Evolutionary conservation across 2,888 invertebrate genomes (phyloP).

Genomic region (Drosophila stalkeri): DNA sequence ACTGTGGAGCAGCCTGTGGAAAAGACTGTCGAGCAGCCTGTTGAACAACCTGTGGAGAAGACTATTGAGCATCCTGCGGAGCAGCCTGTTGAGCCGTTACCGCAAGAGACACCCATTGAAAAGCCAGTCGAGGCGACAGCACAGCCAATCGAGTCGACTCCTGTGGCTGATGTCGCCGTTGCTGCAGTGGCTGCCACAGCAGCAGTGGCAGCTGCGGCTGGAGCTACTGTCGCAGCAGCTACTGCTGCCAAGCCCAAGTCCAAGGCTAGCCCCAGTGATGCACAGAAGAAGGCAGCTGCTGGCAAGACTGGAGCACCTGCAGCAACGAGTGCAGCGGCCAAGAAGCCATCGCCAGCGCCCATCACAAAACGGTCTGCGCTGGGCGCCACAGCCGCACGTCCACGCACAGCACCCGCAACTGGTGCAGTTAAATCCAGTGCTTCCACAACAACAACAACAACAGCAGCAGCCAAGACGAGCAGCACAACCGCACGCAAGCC

Average conservation of each 20-base stretch:
- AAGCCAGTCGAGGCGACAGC: constrained; percentile 3
- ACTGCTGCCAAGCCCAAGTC: constrained; percentile 51
- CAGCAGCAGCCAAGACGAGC: constrained; percentile 44
- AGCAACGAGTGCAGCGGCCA: constrained; percentile 30
- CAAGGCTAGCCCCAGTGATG: constrained; percentile 47
- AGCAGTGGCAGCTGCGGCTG: constrained; percentile 34
- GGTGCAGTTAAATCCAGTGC: constrained; percentile 33
- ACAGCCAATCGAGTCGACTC: not conserved
- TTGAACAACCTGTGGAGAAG: constrained; percentile 12
- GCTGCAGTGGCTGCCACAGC: constrained; percentile 27
- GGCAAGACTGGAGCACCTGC: constrained; percentile 31
- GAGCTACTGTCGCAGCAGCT: constrained; percentile 39
- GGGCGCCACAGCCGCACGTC: constrained; percentile 54
- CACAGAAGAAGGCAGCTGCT: constrained; percentile 57
- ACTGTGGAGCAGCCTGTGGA: constrained; percentile 21
- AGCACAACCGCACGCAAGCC: constrained; percentile 51
- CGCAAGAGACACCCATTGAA: constrained; percentile 17
- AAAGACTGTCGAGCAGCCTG: not conserved
- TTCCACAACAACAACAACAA: constrained; percentile 52
- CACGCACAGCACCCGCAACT: constrained; percentile 72
- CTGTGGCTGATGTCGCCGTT: constrained; percentile 2
- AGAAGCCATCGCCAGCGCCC: constrained; percentile 44
- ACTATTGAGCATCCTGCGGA: constrained; percentile 9
- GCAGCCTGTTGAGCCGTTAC: constrained; percentile 1
- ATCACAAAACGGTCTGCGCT: constrained; percentile 36